phyloP scores from a whole-genome alignment of 2,797 vertebrate genomes.

The Typhlichthys eigenmanni region DNA sequence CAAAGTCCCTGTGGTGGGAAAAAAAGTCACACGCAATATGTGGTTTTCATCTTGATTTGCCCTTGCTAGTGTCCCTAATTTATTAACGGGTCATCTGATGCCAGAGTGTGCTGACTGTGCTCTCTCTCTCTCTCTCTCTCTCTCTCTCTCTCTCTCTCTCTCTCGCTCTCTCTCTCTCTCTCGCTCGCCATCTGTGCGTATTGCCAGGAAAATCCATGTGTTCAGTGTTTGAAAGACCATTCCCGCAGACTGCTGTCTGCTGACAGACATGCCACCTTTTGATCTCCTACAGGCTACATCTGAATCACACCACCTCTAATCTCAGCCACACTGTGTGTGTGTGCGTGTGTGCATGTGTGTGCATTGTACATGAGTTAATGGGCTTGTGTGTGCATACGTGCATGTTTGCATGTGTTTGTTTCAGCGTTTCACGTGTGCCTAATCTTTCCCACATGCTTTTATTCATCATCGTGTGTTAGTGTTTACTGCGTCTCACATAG shows the following conservation, averaged over 20 bases:
- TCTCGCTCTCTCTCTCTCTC: conserved; percentile 1
- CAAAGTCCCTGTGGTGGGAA: too few relatives aligned
- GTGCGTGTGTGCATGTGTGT: conserved; percentile 10
- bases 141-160: background rate
- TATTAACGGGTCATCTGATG: too few relatives aligned
- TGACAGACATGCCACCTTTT: conserved; percentile 49
- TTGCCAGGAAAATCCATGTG: conserved; percentile 58
- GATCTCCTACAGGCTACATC: conserved; percentile 57
- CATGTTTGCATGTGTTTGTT: conserved; percentile 45
- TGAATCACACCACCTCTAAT: conserved; percentile 55
- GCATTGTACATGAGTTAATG: conserved; percentile 2
- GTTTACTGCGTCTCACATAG: background rate
- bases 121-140: background rate
- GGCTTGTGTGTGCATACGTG: background rate
- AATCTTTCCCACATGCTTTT: conserved; percentile 65
- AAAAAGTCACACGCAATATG: too few relatives aligned
- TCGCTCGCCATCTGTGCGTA: conserved; percentile 5
- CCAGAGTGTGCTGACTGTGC: background rate
- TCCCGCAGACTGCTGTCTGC: conserved; percentile 59
- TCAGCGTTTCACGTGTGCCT: conserved; percentile 37
- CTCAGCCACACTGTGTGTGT: conserved; percentile 27
- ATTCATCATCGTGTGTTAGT: conserved; percentile 42
- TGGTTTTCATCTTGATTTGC: too few relatives aligned
- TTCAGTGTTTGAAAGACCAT: conserved; percentile 48
- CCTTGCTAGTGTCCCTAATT: too few relatives aligned